These are phyloP conservation scores for Deroptyus accipitrinus DNA, from an alignment of 2,113 vertebrate genomes.

Conservation along the genomic window DNA sequence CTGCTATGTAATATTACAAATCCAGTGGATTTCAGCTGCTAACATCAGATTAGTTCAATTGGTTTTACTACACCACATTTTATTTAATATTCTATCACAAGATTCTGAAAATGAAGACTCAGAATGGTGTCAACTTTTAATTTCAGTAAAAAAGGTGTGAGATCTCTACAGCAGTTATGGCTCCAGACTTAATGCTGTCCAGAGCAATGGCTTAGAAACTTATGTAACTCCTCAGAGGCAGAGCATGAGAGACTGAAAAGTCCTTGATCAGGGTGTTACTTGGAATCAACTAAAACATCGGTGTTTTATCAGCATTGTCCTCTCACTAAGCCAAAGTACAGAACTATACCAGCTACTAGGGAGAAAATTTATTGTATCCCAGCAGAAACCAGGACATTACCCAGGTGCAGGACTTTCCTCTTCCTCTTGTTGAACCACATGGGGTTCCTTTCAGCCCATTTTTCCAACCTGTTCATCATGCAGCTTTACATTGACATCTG, in stretches of 20 bases:
- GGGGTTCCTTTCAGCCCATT: background rate
- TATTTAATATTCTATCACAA: background rate
- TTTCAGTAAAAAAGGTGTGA: background rate
- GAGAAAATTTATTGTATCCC: background rate
- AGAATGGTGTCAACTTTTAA: background rate
- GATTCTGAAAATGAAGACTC: background rate
- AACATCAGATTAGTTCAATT: background rate
- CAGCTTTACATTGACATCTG: background rate
- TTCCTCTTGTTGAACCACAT: background rate
- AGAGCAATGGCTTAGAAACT: background rate
- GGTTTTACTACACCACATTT: background rate
- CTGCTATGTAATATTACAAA: background rate
- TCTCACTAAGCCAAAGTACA: background rate
- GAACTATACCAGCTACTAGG: background rate
- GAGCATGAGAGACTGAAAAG: background rate
- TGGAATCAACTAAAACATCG: background rate
- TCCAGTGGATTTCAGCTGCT: background rate
- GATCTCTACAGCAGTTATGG: background rate
- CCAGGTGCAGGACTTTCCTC: background rate
- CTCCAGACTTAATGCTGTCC: background rate
- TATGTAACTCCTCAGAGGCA: background rate
- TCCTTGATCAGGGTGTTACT: background rate
- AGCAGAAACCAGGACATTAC: background rate
- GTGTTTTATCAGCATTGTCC: background rate
- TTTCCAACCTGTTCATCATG: background rate